Evolutionary conservation across 2,797 vertebrate genomes (phyloP).

Genomic region (Anguilla megastoma): DNA sequence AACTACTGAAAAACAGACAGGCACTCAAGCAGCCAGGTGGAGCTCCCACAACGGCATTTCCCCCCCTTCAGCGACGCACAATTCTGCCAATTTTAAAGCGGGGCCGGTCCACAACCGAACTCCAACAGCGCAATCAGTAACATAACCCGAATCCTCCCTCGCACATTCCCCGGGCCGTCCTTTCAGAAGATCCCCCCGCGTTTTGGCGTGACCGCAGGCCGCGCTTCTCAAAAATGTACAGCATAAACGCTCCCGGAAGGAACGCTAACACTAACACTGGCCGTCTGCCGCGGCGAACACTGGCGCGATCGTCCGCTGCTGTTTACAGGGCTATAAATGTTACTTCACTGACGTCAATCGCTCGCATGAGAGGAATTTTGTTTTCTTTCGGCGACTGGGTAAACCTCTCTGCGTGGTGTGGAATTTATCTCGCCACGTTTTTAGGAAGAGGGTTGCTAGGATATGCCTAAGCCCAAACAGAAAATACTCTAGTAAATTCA

Average conservation of each 20-base stretch:
- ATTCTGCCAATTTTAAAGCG: not conserved
- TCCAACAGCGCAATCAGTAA: not conserved
- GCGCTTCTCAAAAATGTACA: not conserved
- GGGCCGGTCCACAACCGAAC: too few relatives aligned
- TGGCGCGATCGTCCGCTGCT: not conserved
- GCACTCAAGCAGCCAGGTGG: not conserved
- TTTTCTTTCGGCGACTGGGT: conserved; percentile 31
- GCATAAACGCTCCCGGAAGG: not conserved
- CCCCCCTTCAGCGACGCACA: not conserved
- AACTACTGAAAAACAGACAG: not conserved
- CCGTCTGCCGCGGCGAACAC: not conserved
- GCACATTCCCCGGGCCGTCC: not conserved
- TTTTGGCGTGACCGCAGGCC: not conserved
- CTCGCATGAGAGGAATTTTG: conserved; percentile 36
- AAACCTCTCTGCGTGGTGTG: conserved; percentile 22
- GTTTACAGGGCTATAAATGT: conserved; percentile 10
- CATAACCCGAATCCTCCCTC: not conserved
- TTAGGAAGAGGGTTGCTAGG: conserved; percentile 17
- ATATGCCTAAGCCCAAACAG: not conserved
- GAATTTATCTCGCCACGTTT: conserved; percentile 29
- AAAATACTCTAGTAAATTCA: not conserved
- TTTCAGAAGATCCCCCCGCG: too few relatives aligned
- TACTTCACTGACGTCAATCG: conserved; percentile 32
- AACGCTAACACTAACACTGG: not conserved
- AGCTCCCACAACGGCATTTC: not conserved